A percentile compares a stretch with the other conserved stretches of the same genome.
Evolutionary conservation across 1,140 invertebrate species (phyloP).

Genomic region (Campoletis sonorensis): DNA sequence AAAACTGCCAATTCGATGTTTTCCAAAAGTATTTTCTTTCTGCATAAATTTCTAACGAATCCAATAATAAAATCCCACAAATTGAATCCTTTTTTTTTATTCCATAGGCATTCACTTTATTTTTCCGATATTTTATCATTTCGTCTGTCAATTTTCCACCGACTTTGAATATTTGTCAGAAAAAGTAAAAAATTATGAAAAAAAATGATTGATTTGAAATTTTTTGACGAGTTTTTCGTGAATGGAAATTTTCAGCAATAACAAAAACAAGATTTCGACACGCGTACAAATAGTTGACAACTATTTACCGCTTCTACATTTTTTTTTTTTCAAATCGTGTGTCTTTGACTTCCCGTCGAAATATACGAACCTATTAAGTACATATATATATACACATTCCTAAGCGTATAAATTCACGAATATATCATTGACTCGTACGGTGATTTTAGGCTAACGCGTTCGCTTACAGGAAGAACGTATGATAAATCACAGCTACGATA

Average conservation of each 20-base stretch:
- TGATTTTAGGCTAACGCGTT: not conserved
- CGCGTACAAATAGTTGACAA: not conserved
- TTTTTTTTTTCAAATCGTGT: not conserved
- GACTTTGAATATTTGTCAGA: too few species aligned
- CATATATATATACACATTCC: not conserved
- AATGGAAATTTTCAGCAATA: not conserved
- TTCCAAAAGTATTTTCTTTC: too few species aligned
- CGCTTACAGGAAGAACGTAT: not conserved
- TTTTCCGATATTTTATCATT: not conserved
- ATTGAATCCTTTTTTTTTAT: too few species aligned
- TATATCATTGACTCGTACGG: not conserved
- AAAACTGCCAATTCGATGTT: too few species aligned
- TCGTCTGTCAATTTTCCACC: too few species aligned
- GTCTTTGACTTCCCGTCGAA: not conserved
- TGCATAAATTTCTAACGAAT: too few species aligned
- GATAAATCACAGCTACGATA: conserved; percentile 11
- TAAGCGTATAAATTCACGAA: not conserved
- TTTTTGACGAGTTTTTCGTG: too few species aligned
- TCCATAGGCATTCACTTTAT: not conserved
- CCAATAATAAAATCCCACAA: too few species aligned
- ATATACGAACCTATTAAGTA: not conserved
- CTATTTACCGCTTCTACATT: not conserved
- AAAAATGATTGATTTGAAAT: too few species aligned
- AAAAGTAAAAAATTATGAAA: too few species aligned
- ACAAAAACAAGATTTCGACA: not conserved